Conservation (phyloP, 2,888 invertebrate genomes). For the Empis livida region DNA sequence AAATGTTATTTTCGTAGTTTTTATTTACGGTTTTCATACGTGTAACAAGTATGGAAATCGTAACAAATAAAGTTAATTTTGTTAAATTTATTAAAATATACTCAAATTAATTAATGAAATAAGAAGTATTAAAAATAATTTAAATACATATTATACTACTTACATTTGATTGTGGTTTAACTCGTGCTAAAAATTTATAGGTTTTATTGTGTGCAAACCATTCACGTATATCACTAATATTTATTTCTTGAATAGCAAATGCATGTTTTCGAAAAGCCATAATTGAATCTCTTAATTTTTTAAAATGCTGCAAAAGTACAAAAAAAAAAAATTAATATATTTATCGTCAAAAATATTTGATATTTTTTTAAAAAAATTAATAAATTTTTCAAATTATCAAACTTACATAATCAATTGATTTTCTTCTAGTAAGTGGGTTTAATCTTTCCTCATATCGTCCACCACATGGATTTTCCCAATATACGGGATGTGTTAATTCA, state of each 20-base stretch:
- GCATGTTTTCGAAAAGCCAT: neutral
- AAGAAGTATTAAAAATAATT: too few species aligned
- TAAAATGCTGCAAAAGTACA: constrained; percentile 4
- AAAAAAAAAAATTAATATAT: neutral
- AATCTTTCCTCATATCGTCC: constrained; percentile 9
- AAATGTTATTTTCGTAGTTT: too few species aligned
- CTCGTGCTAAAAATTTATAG: constrained; percentile 27
- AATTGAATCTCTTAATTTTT: constrained; percentile 3
- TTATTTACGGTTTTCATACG: too few species aligned
- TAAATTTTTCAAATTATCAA: neutral
- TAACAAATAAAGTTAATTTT: too few species aligned
- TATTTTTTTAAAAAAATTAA: neutral
- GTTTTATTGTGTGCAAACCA: constrained; percentile 17
- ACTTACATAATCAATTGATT: neutral
- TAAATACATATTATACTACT: too few species aligned
- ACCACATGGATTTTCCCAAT: constrained; percentile 30
- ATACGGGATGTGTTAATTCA: constrained; percentile 12
- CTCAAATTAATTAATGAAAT: too few species aligned
- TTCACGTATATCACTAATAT: constrained; percentile 18
- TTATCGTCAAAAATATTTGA: neutral
- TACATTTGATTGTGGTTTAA: constrained; percentile 19
- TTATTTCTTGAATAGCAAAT: constrained; percentile 11
- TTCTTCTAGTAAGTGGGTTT: neutral
- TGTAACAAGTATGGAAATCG: too few species aligned
- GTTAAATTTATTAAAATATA: too few species aligned